Base-by-base conservation (phyloP, 2,888 invertebrate species). In the Leuctra nigra region DNA sequence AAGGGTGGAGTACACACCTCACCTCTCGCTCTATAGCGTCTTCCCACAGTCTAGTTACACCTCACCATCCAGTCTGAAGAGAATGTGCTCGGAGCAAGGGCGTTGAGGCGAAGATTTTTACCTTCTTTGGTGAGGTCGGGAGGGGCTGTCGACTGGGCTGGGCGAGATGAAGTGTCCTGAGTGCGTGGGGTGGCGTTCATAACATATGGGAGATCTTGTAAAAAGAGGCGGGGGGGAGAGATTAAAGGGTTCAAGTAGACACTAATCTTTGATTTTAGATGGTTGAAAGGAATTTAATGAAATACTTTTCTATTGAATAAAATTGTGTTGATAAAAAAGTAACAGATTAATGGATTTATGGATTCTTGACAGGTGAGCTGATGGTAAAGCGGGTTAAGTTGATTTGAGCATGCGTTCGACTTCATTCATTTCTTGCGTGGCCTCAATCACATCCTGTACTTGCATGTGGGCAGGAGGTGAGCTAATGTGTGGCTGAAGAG, bases 61-160 rank as follows among this genome's bases (percentile, higher is more conserved):
- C 41, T 18, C 20, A 20, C 44, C 44, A 44, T 44, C 6, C 44
- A 44, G 23, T 23, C 44, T 44, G 44, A 44, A 44, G 20, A 20
- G 23, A 20, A n/a, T 20, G 18, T 23, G 33, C 33, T 50, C 18
- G 33, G 20, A 35, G 50, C 50, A 50, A 50, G 50, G 50, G 50
- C 50, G 50, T 50, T 29, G 44, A 23, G 44, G n/a, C 44, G 23
- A 44, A n/a, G 23, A n/a, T 50, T 50, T 50, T 50, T 50, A 50
- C 50, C 50, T 33, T 50, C 50, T 50, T 50, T 50, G 50, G 50
- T 13, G 50, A 22, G 35, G 35, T 35, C 11, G 33, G 50, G 50
- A 50, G 33, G 18, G 50, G 44, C 44, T n/a, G 16, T 4, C 18
- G 39, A n/a, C n/a, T 20, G 23, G 33, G 35, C 33, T 50, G 50